Evolutionary conservation across 2,888 invertebrate genomes (phyloP).

Genomic region (Drosophila borborema): DNA sequence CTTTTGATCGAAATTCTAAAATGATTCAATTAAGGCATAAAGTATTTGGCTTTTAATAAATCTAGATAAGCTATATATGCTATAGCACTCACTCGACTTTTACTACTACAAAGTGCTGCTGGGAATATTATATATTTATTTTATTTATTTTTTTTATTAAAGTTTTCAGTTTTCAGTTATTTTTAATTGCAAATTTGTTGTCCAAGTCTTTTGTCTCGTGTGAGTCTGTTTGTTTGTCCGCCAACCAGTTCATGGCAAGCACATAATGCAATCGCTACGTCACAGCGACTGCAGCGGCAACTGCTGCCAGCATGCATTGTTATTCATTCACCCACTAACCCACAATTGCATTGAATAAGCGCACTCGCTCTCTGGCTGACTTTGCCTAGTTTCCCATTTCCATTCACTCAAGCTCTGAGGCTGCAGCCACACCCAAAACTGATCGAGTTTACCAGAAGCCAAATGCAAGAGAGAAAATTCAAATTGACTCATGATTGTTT

Average conservation of each 20-base stretch:
- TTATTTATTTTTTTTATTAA: neutral
- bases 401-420: constrained; percentile 48
- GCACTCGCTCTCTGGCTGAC: constrained; percentile 22
- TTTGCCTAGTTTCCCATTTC: constrained; percentile 52
- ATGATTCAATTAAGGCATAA: neutral
- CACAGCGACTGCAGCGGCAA: constrained; percentile 9
- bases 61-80: neutral
- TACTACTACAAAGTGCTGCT: too few relatives aligned
- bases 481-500: constrained; percentile 1
- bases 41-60: neutral
- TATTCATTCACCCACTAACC: constrained; percentile 79
- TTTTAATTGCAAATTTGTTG: constrained; percentile 40
- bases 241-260: constrained; percentile 9
- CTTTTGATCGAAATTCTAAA: neutral
- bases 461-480: constrained; percentile 12
- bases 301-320: constrained; percentile 51
- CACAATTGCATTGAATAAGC: constrained; percentile 67
- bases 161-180: neutral
- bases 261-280: constrained; percentile 38
- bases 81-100: too few relatives aligned
- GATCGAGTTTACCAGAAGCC: constrained; percentile 54
- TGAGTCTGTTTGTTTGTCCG: constrained; percentile 19
- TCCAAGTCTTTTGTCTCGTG: constrained; percentile 63
- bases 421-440: constrained; percentile 47
- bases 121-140: neutral